phyloP scores from a whole-genome alignment of 2,888 invertebrate species.

The Elegia similella region DNA sequence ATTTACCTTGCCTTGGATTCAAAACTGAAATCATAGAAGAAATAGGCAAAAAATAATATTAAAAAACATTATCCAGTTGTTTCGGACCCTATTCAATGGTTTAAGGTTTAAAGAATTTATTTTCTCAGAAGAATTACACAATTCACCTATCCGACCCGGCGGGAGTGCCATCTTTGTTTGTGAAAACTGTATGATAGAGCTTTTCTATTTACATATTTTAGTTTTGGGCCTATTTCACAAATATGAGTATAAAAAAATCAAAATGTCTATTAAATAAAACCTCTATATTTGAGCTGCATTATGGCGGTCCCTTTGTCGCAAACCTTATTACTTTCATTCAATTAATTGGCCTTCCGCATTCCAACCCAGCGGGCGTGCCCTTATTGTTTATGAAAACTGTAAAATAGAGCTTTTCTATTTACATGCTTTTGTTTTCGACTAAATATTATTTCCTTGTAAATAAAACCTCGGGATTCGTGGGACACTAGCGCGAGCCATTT shows the following conservation, averaged over 20 bases:
- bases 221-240: too few relatives aligned
- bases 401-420: not conserved
- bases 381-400: not conserved
- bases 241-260: too few relatives aligned
- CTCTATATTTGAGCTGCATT: too few relatives aligned
- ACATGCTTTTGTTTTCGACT: too few relatives aligned
- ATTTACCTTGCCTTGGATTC: too few relatives aligned
- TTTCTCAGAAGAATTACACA: too few relatives aligned
- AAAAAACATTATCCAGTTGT: too few relatives aligned
- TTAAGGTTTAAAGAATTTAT: too few relatives aligned
- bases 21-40: too few relatives aligned
- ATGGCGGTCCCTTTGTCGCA: not conserved
- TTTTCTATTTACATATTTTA: not conserved
- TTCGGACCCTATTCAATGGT: too few relatives aligned
- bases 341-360: constrained; percentile 7
- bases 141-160: not conserved
- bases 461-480: not conserved
- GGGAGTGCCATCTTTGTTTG: not conserved
- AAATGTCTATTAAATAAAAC: too few relatives aligned
- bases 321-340: constrained; percentile 7
- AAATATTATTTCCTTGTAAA: not conserved
- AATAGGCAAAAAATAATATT: too few relatives aligned
- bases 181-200: not conserved
- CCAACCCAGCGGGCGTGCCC: not conserved
- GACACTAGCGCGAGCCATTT: not conserved